phyloP scores from a whole-genome alignment of 2,888 invertebrate genomes.

The Cryptus armator region DNA sequence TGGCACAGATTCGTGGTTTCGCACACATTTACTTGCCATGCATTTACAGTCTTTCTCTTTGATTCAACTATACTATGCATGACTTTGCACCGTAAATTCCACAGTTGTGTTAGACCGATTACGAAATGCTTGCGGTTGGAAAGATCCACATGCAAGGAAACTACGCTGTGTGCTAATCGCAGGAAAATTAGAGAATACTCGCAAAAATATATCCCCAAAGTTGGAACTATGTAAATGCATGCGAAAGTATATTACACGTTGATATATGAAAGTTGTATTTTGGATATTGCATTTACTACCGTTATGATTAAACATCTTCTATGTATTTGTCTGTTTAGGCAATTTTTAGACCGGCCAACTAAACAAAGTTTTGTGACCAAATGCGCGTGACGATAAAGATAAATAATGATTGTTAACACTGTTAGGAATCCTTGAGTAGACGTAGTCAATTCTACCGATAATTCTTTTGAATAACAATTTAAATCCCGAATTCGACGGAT shows the following conservation, averaged over 20 bases:
- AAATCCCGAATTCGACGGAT: too few relatives aligned
- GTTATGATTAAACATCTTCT: not conserved
- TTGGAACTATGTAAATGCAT: not conserved
- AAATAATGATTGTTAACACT: too few relatives aligned
- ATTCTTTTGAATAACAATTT: too few relatives aligned
- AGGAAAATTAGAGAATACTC: slow-evolving; percentile 31
- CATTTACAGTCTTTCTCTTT: slow-evolving; percentile 47
- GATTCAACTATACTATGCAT: slow-evolving; percentile 47
- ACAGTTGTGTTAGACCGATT: slow-evolving; percentile 45
- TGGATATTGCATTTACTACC: not conserved
- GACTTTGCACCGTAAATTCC: slow-evolving; percentile 55
- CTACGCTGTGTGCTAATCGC: slow-evolving; percentile 18
- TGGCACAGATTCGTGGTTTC: slow-evolving; percentile 58
- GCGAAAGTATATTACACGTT: not conserved
- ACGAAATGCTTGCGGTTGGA: slow-evolving; percentile 47
- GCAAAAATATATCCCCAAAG: not conserved
- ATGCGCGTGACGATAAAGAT: too few relatives aligned
- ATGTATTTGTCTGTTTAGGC: not conserved
- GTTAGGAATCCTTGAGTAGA: too few relatives aligned
- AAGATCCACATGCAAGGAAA: slow-evolving; percentile 46
- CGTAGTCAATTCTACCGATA: too few relatives aligned
- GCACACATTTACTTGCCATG: slow-evolving; percentile 52
- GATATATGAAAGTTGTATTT: not conserved
- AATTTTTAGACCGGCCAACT: too few relatives aligned
- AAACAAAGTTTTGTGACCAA: too few relatives aligned